Evolutionary conservation across 1,140 invertebrate genomes (phyloP).

Genomic region (Philaenus spumarius): DNA sequence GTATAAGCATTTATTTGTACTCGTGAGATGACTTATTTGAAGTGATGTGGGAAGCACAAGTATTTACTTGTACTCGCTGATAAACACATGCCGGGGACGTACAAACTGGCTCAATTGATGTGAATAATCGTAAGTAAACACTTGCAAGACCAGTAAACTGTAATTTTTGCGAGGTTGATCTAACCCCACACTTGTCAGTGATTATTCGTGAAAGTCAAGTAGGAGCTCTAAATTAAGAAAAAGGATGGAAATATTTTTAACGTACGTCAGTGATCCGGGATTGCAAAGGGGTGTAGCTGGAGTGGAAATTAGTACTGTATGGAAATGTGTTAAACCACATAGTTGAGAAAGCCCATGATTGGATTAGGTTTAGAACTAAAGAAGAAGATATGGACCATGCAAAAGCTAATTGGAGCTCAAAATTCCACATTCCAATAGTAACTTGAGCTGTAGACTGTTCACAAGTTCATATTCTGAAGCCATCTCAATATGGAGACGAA

Average conservation of each 20-base stretch:
- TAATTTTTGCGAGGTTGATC: too few species aligned
- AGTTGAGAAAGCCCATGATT: background rate
- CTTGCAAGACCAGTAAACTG: too few species aligned
- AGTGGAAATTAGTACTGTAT: background rate
- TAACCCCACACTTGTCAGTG: too few species aligned
- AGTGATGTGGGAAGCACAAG: too few species aligned
- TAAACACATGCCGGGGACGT: too few species aligned
- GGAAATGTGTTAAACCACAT: background rate
- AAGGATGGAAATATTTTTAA: background rate
- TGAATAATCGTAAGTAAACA: too few species aligned
- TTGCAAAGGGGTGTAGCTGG: conserved; percentile 7
- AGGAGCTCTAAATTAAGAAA: background rate
- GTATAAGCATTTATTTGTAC: too few species aligned
- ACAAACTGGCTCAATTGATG: too few species aligned
- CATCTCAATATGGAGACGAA: conserved; percentile 1
- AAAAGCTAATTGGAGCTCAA: background rate
- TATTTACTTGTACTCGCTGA: too few species aligned
- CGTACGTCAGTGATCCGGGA: conserved; percentile 6
- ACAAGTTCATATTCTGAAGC: conserved; percentile 14
- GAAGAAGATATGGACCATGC: background rate
- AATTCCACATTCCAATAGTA: conserved; percentile 3
- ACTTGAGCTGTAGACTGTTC: background rate
- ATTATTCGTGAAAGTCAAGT: background rate
- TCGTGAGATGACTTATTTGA: too few species aligned
- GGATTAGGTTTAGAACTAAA: conserved; percentile 1